Base-by-base conservation (phyloP, 2,888 invertebrate species). In the Neoaliturus tenellus region DNA sequence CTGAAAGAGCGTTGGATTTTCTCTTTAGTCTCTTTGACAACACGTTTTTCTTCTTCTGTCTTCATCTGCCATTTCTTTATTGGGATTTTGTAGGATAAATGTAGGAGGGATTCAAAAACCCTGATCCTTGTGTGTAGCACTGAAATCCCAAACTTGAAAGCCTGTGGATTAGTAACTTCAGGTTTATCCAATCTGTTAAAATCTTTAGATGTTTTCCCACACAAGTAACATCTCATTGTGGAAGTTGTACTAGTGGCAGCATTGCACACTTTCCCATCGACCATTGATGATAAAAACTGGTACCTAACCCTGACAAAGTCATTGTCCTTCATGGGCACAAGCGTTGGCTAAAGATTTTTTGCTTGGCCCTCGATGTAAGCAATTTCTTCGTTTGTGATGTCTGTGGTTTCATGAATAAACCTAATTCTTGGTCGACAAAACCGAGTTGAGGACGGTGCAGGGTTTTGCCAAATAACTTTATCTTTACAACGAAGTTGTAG, bases 41-140 rank as follows among this genome's bases (percentile, higher is more conserved):
- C 58, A 33, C 58, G n/a, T 41, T 58, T 84, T 0, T 75, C 73
- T 71, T 84, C 51, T 14, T n/a, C 33, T n/a, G 17, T 28, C 39
- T 58, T 71, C 14, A 58, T 35, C 31, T 75, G 81, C 82, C 84
- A 84, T 12, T 69, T 82, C 25, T 44, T 41, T 20, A 83, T n/a
- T 8, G 58, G 48, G 17, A 84, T 25, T 33, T 55, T 81, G 62
- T 83, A 84, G 5, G 78, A 41, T 20, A 85, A 80, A 55, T 85
- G 85, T 14, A 85, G 33, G 41, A 85, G 28, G 33, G 55, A 78
- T 35, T 85, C 85, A 62, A 85, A 55, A n/a, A 69, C 81, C 28
- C 81, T 23, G 12, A 85, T 85, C 25, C 67, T 48, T 8, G 20
- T 71, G 51, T 84, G 84, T 20, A 85, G 33, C 33, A 62, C 62